Base-by-base conservation (phyloP, 2,888 invertebrate genomes). In the Netelia melanura region DNA sequence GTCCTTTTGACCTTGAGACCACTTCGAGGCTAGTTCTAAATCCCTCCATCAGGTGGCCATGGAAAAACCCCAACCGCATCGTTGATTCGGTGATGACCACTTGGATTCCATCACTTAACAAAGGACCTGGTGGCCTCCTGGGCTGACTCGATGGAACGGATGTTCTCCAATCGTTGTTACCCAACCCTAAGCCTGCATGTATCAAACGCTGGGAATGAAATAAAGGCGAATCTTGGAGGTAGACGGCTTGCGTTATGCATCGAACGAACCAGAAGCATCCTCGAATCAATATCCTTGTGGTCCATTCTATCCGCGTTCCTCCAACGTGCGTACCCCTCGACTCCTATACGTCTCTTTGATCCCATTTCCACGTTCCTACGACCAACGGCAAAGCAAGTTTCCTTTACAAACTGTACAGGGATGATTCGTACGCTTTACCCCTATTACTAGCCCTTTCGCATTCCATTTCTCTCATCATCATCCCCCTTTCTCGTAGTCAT, bases 281-380 rank as follows among this genome's bases (percentile, higher is more conserved):
- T 61, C 43, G 61, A 83, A 78, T 72, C 78, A 52, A 74, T 78
- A 68, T 43, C 43, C 61, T 68, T 52, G 67, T 23, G 72, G 43
- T 79, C 56, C 58, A 17, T 30, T 71, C 38, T 48, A 64, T 62
- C 52, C 30, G 21, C 25, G 38, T 38, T 38, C 38, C 38, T 61
- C 54, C 78, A 48, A 23, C 52, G 68, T 61, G 70, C 11, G 38
- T 78, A 78, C 17, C 52, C 44, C 3, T 38, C 1, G 6, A 14
- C 30, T 21, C 38, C 23, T 23, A 56, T 56, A 23, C 38, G n/a
- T 70, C 21, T 17, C 68, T 78, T 62, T 79, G 71, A 64, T 52
- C 61, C 62, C n/a, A 78, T 64, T 38, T 62, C 30, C 52, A 38
- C 11, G 25, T 64, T 38, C 62, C 62, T 71, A 58, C 54, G 30